These are phyloP conservation scores for Smittia sp. DNA, from an alignment of 2,888 invertebrate genomes.

Conservation along the genomic window DNA sequence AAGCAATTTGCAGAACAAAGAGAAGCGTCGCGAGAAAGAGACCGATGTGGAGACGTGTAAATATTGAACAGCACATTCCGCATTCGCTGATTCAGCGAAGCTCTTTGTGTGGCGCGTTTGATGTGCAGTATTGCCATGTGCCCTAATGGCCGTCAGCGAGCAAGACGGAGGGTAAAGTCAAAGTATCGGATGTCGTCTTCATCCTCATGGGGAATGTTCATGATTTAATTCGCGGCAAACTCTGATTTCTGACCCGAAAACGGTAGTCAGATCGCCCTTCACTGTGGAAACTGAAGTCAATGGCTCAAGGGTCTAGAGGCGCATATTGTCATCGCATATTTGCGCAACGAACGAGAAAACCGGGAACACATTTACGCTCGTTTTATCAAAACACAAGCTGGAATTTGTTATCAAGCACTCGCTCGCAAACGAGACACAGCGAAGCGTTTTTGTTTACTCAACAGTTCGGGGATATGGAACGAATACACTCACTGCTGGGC, in stretches of 20 bases:
- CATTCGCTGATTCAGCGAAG: slow-evolving; percentile 22
- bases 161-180: not conserved
- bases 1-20: slow-evolving; percentile 30
- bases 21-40: not conserved
- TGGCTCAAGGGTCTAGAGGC: not conserved
- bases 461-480: not conserved
- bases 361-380: slow-evolving; percentile 13
- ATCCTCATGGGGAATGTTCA: not conserved
- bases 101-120: slow-evolving; percentile 2
- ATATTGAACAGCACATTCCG: slow-evolving; percentile 30
- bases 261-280: not conserved
- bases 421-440: not conserved
- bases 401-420: slow-evolving; percentile 29
- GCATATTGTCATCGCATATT: not conserved
- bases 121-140: slow-evolving; percentile 31
- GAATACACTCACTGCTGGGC: not conserved
- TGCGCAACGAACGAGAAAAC: not conserved
- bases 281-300: not conserved
- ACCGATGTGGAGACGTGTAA: slow-evolving; percentile 23
- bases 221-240: not conserved
- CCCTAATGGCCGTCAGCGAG: slow-evolving; percentile 26
- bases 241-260: not conserved
- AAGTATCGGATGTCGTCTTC: slow-evolving; percentile 22
- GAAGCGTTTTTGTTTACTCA: slow-evolving; percentile 14
- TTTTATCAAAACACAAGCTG: slow-evolving; percentile 25